phyloP scores from a whole-genome alignment of 2,888 invertebrate species.

The Drymonia ruficornis region DNA sequence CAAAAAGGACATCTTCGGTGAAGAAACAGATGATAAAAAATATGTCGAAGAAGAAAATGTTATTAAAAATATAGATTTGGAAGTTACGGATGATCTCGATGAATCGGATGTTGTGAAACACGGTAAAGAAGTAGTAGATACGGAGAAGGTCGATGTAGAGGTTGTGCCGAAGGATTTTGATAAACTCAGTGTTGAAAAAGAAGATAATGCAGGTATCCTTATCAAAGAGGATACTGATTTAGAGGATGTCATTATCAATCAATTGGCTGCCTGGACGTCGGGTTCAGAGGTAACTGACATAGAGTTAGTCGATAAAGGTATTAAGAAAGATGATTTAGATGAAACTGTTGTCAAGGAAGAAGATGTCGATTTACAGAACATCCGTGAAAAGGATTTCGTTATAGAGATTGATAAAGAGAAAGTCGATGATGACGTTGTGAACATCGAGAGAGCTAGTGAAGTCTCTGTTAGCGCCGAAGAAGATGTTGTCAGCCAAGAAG shows the following conservation, averaged over 20 bases:
- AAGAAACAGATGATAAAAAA: background rate
- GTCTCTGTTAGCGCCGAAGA: background rate
- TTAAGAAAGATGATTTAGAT: too few relatives aligned
- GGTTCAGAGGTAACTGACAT: too few relatives aligned
- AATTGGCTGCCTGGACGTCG: too few relatives aligned
- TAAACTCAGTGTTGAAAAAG: background rate
- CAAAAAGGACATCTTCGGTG: background rate
- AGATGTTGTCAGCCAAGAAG: background rate
- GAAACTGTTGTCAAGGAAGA: background rate
- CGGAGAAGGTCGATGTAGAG: background rate
- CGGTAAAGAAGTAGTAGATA: background rate
- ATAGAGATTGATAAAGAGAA: background rate
- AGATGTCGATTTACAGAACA: background rate
- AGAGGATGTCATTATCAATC: constrained; percentile 10
- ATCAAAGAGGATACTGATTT: constrained; percentile 17
- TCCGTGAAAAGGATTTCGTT: background rate
- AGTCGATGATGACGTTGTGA: background rate
- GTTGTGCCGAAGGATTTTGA: background rate
- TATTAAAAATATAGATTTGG: background rate
- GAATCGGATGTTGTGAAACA: constrained; percentile 6
- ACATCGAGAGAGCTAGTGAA: background rate
- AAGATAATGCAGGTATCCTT: background rate
- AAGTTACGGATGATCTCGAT: constrained; percentile 8
- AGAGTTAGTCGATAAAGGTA: too few relatives aligned
- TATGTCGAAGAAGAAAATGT: background rate